phyloP scores from a whole-genome alignment of 2,113 vertebrate genomes.

The Poeciliopsis turrubarensis region DNA sequence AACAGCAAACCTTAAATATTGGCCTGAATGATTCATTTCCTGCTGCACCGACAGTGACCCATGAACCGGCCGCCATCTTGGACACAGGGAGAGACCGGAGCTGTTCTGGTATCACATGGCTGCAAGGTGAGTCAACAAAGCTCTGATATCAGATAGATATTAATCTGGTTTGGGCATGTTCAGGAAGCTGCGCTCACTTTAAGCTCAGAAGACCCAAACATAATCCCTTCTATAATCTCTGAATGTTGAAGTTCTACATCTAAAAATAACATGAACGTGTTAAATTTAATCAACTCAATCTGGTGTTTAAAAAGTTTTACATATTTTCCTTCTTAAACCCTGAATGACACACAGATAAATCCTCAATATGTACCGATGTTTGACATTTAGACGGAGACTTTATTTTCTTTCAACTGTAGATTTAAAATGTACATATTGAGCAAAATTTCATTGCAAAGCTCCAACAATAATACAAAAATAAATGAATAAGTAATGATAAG shows the following conservation, averaged over 20 bases:
- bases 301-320: not conserved
- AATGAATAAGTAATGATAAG: no score
- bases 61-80: slow-evolving; percentile 25
- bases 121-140: slow-evolving; percentile 14
- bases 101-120: not conserved
- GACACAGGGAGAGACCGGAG: not conserved
- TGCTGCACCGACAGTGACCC: slow-evolving; percentile 20
- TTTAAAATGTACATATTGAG: no score
- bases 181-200: slow-evolving; percentile 8
- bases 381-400: no score
- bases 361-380: no score
- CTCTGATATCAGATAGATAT: not conserved
- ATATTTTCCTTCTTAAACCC: not conserved
- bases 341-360: no score
- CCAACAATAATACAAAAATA: no score
- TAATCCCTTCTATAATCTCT: not conserved
- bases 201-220: not conserved
- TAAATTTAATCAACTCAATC: not conserved
- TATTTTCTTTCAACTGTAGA: no score
- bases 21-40: slow-evolving; percentile 64
- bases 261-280: no score
- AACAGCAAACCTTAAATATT: slow-evolving; percentile 46
- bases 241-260: no score
- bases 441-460: no score
- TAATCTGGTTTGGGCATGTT: not conserved